Evolutionary conservation across 2,113 vertebrate species (phyloP).

Genomic region (Melanerpes aurifrons): DNA sequence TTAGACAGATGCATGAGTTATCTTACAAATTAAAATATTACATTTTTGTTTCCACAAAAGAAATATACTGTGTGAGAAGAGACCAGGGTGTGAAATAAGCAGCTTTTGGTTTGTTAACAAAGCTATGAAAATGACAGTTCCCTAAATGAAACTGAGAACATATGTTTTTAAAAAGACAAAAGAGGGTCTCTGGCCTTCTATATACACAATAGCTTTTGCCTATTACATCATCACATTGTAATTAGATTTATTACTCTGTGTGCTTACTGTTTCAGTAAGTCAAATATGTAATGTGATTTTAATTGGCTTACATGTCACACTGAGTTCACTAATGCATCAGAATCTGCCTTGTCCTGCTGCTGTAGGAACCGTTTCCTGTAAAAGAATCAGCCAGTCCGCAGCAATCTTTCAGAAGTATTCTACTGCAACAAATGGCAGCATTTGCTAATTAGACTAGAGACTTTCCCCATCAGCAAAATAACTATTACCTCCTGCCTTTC

Average conservation of each 20-base stretch:
- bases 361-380: neutral
- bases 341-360: neutral
- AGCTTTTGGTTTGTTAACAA: neutral
- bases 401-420: slow-evolving; percentile 1
- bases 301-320: neutral
- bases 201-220: slow-evolving; percentile 19
- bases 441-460: neutral
- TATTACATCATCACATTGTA: slow-evolving; percentile 26
- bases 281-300: slow-evolving; percentile 43
- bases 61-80: neutral
- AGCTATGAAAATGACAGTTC: neutral
- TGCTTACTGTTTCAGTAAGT: slow-evolving; percentile 10
- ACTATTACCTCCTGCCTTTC: neutral
- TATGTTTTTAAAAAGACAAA: fast-evolving
- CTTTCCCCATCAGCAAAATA: neutral
- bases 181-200: neutral
- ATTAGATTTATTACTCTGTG: slow-evolving; percentile 29
- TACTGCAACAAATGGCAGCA: neutral
- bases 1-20: neutral
- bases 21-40: neutral
- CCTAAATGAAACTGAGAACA: neutral
- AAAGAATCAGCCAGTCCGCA: neutral
- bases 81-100: neutral
- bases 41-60: neutral
- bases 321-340: slow-evolving; percentile 5